Percentiles rank a stretch among this genome's conserved stretches.
Conservation (phyloP, 1,140 invertebrate genomes). For the Delia radicum region DNA sequence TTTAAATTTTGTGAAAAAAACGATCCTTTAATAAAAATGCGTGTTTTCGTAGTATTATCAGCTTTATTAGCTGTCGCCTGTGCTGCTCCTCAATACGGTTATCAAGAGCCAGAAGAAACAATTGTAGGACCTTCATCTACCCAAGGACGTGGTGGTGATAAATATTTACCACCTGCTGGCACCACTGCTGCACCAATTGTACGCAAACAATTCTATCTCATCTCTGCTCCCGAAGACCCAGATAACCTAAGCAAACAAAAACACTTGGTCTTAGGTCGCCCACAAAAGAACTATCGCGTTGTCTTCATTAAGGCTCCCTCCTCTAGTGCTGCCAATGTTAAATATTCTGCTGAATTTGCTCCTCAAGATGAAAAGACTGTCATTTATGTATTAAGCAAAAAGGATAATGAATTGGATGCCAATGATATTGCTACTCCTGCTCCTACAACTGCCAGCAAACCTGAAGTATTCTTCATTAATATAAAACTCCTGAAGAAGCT, state of each 20-base stretch:
- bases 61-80: conserved; percentile 32
- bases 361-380: conserved; percentile 74
- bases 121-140: background rate
- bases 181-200: conserved; percentile 27
- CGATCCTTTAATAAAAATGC: conserved; percentile 25
- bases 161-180: conserved; percentile 28
- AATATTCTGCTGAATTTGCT: conserved; percentile 31
- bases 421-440: conserved; percentile 65
- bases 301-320: conserved; percentile 80
- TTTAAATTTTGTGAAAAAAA: background rate
- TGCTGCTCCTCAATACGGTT: conserved; percentile 44
- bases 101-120: conserved; percentile 28
- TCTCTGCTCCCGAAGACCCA: conserved; percentile 33
- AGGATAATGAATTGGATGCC: conserved; percentile 63
- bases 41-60: conserved; percentile 7
- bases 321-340: conserved; percentile 61
- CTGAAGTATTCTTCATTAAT: conserved; percentile 71
- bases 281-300: conserved; percentile 79
- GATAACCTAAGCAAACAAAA: conserved; percentile 18
- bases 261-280: conserved; percentile 44
- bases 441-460: conserved; percentile 69
- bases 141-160: conserved; percentile 27
- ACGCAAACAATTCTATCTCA: conserved; percentile 32
- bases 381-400: conserved; percentile 79
- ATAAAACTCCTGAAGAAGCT: conserved; percentile 63